Conservation (phyloP, 2,113 vertebrate genomes). For the Saguinus imperator region DNA sequence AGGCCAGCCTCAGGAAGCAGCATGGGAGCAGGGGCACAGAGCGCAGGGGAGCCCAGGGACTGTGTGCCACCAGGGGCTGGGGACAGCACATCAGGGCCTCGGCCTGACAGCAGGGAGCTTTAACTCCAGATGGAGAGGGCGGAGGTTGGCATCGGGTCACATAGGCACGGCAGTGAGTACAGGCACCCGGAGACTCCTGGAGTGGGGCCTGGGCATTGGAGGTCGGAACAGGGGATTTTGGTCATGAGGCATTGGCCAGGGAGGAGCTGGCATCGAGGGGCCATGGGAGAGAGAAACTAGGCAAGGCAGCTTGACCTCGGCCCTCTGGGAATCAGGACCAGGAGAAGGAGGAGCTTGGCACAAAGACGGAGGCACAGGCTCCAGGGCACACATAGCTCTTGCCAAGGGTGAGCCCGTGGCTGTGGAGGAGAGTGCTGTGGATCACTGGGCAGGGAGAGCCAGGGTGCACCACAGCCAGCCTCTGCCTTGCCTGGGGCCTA, state of each 20-base stretch:
- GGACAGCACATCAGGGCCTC: background rate
- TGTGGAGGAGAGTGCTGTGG: background rate
- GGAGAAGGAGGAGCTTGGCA: background rate
- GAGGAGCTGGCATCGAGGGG: background rate
- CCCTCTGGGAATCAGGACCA: background rate
- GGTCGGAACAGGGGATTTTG: too few species aligned
- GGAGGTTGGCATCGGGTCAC: background rate
- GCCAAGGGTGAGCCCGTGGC: background rate
- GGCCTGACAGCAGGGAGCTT: background rate
- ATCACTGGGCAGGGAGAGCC: background rate
- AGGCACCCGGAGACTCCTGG: accelerated
- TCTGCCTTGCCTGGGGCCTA: background rate
- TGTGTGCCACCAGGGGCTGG: too few species aligned
- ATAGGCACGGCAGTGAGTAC: accelerated
- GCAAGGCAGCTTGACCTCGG: too few species aligned
- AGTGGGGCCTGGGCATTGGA: too few species aligned
- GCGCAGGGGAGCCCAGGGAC: too few species aligned
- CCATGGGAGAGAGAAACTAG: background rate
- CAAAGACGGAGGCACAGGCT: background rate
- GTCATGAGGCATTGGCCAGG: background rate
- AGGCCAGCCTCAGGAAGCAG: background rate
- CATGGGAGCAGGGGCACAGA: background rate
- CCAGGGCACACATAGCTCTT: too few species aligned
- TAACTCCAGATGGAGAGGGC: background rate
- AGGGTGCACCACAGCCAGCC: background rate